Evolutionary conservation across 1,140 invertebrate species (phyloP), one percentile per base, ranked within the genome.

Genomic region (Hirudo medicinalis): DNA sequence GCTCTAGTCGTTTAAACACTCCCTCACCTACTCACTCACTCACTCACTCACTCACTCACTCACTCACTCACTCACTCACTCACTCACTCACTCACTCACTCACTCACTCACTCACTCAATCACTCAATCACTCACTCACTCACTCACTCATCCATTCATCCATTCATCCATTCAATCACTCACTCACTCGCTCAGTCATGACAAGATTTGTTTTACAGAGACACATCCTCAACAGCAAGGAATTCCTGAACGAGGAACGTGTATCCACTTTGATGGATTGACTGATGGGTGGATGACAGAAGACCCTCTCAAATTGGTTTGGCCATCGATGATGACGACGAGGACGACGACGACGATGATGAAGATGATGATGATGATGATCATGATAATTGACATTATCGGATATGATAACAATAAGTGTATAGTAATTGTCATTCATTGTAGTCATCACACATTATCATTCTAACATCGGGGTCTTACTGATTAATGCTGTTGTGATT

Each of bases 61-160:
- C 36, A 71, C 60, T 72, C 60, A 70, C 69, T 71, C 71, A 72
- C 71, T 72, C 71, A 72, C 40, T 70, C 71, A 72, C 54, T 63
- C 54, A 63, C 54, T 63, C 55, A n/a, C 55, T 71, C 70, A 53
- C 29, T 71, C 70, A 63, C 29, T 60, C 55, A 60, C 22, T 60
- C 54, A 25, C 22, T 29, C 70, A 60, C 54, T 60, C 54, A 22
- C 22, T 71, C 70, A 71, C 29, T 71, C 55, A 60, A 3, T 60
- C 54, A 71, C 29, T 71, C 54, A 57, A 2, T 71, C 54, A 60
- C 54, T 63, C 54, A 57, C 53, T 60, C 55, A 71, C 20, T 71
- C 71, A 70, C 71, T 72, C 67, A 70, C 71, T 63, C 22, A 27
- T 15, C 17, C 22, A 27, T 15, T 63, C 22, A 27, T 15, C 36